Percentiles rank a stretch among this genome's conserved stretches.
Conservation (phyloP, 2,113 vertebrate genomes). For the Prietella phreatophila region DNA sequence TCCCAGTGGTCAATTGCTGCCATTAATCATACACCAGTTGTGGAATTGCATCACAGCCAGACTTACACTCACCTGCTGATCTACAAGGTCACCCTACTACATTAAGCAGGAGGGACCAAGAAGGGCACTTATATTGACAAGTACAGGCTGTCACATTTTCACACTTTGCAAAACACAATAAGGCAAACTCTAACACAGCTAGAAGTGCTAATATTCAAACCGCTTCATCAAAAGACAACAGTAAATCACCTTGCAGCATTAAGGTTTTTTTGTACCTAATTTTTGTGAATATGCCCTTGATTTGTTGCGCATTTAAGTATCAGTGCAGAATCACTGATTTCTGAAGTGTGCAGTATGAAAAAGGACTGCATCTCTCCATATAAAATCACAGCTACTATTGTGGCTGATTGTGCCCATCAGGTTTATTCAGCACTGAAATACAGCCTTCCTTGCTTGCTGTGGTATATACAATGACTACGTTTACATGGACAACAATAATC, state of each 20-base stretch:
- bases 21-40: constrained; percentile 28
- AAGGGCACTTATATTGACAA: constrained; percentile 28
- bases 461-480: not conserved
- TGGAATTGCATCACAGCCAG: constrained; percentile 35
- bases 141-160: not conserved
- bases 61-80: constrained; percentile 12
- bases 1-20: constrained; percentile 14
- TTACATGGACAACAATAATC: too few species aligned
- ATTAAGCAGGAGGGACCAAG: constrained; percentile 13
- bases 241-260: not conserved
- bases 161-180: not conserved
- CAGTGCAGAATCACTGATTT: not conserved
- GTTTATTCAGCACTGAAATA: constrained; percentile 8
- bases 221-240: not conserved
- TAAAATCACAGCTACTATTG: constrained; percentile 22
- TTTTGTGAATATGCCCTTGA: not conserved
- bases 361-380: not conserved
- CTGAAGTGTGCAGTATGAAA: not conserved
- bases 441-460: not conserved
- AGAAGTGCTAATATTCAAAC: not conserved
- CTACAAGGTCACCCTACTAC: constrained; percentile 36
- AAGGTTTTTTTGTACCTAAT: not conserved
- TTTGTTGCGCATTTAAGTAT: not conserved
- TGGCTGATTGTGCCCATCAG: constrained; percentile 3
- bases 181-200: constrained; percentile 11